Evolutionary conservation across 1,140 invertebrate genomes (phyloP), one percentile per base, ranked within the genome.

Genomic region (Zaprionus taronus): DNA sequence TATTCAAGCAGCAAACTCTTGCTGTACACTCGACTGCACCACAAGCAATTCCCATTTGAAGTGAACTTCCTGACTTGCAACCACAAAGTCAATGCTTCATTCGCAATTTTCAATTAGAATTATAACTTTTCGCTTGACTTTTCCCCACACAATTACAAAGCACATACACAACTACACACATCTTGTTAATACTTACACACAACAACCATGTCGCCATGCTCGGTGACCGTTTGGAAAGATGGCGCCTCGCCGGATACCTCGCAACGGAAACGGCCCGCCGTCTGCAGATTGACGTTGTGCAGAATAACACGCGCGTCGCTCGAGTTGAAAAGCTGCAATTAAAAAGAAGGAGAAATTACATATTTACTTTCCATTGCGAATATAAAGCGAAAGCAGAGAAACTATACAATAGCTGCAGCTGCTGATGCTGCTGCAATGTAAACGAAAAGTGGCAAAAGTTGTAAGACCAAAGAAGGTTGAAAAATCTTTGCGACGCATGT

Each of bases 241-340:
- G 96, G 96, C 36, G 96, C 96, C 93, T 98, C 97, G 2, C 96
- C 97, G 5, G 96, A 97, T 68, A 98, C 96, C 92, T 97, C 97
- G 89, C 97, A 98, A 72, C 96, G 94, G 94, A 97, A 98, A 24
- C 95, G 93, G 38, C 97, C 97, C 31, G 95, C 95, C 60, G 96
- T 96, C 89, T 96, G 95, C 77, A 97, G 93, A 77, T 96, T 95
- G 69, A 98, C 95, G 44, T 96, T 95, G 72, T 94, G 94, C 69
- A 98, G 93, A 38, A 95, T 95, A 57, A 98, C 96, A 89, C 95
- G 95, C 57, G 94, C 95, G 51, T 96, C 95, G 75, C 96, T 96
- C 5, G 96, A 96, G 91, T 95, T 96, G 80, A 96, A 95, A 79
- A 96, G 93, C 96, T 97, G 94, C 94, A 91, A 91, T 81, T 79